Conservation (phyloP, 2,797 vertebrate species). For the Cygnus olor region DNA sequence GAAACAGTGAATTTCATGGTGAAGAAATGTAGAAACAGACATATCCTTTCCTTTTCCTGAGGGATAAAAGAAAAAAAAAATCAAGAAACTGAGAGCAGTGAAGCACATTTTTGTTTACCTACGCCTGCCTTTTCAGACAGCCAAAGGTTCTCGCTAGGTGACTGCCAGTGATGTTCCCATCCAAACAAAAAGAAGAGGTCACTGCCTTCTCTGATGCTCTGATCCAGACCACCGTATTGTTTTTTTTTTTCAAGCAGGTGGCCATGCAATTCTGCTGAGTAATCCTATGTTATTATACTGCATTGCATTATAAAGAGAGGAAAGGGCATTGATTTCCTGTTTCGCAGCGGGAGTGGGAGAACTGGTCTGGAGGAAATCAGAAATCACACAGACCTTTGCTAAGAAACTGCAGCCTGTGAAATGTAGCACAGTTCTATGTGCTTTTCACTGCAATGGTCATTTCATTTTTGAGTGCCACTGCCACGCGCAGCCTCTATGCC, state of each 20-base stretch:
- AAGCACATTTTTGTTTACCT: neutral
- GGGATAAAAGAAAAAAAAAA: neutral
- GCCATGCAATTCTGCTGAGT: neutral
- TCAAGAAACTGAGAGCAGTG: neutral
- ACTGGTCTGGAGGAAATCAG: neutral
- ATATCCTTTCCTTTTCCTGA: neutral
- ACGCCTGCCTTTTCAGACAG: neutral
- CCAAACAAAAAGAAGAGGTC: neutral
- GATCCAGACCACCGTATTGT: neutral
- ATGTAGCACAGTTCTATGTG: rapidly evolving
- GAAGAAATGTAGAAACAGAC: neutral
- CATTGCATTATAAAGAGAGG: neutral
- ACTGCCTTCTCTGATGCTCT: neutral
- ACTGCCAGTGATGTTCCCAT: neutral
- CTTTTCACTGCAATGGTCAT: neutral
- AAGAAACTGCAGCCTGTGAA: neutral
- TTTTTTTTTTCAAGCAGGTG: neutral
- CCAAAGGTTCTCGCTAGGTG: neutral
- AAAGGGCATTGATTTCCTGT: neutral
- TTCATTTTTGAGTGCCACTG: neutral
- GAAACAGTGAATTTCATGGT: neutral
- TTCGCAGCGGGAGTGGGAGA: neutral
- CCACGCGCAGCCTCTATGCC: neutral
- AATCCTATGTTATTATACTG: neutral
- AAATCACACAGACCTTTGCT: neutral